Evolutionary conservation across 2,888 invertebrate species (phyloP), one percentile per base, ranked within the genome.

Genomic region (Stomorhina lunata): DNA sequence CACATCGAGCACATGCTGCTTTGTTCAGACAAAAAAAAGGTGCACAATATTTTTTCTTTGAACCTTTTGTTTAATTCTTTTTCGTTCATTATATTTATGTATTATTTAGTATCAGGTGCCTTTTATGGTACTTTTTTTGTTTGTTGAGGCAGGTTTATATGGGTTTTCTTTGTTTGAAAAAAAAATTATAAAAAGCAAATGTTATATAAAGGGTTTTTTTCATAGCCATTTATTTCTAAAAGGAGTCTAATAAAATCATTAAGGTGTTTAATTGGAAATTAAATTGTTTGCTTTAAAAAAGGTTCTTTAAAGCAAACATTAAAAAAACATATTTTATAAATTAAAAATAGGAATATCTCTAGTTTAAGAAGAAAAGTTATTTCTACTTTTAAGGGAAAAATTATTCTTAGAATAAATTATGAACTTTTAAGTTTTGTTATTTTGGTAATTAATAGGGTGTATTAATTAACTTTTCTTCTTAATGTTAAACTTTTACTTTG

Each of bases 201-300:
- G 12, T 34, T 40, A 25, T 65, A 61, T 27, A 22, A 37, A 53
- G 43, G 37, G 50, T 29, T 61, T 17, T 20, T 37, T 20, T 55
- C 22, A 34, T 43, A n/a, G n/a, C n/a, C n/a, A n/a, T n/a, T n/a
- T n/a, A n/a, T 53, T 32, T 7, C 45, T 48, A 17, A 17, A 34
- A 71, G 45, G 48, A 53, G 22, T 48, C 50, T 66, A 81, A 81
- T 76, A 29, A 66, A 76, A 53, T 76, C 59, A 81, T 76, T 81
- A 76, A 71, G 66, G 66, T 59, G 57, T 71, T 80, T 65, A 76
- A 76, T 65, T 69, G 57, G 7, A 37, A 76, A 69, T 53, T 15
- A 50, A 63, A 72, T 66, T 37, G 22, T 27, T 3, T 34, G 34
- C 17, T 45, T 22, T 45, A 3, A 20, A 45, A 45, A 43, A 43